These are phyloP conservation scores for Aegotheles bennettii DNA, from an alignment of 2,113 vertebrate species.

Conservation along the genomic window DNA sequence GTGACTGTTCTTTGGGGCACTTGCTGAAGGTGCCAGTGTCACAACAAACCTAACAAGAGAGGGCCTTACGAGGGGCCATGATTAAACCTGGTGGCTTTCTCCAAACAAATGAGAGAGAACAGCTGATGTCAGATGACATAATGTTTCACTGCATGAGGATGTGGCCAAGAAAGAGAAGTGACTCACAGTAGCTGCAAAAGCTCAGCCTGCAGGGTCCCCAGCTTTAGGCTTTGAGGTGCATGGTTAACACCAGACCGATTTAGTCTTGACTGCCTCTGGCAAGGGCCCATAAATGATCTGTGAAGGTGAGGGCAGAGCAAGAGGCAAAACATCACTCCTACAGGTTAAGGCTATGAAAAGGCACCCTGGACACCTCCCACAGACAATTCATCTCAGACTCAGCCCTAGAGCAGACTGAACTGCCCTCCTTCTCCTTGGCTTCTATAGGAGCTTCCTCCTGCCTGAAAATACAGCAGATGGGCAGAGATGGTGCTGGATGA, in stretches of 20 bases:
- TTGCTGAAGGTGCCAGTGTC: not conserved
- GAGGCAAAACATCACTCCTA: not conserved
- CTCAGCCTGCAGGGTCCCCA: not conserved
- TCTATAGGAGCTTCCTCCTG: not conserved
- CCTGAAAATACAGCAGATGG: not conserved
- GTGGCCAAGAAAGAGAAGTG: not conserved
- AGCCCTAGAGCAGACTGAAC: not conserved
- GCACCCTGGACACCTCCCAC: not conserved
- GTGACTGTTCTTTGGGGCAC: not conserved
- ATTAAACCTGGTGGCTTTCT: not conserved
- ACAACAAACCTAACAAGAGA: not conserved
- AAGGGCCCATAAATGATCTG: not conserved
- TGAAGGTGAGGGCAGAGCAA: not conserved
- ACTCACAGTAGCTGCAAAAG: not conserved
- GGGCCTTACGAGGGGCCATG: not conserved
- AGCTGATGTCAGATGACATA: not conserved
- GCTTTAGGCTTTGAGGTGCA: not conserved
- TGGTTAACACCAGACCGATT: not conserved
- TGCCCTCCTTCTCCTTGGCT: accelerated
- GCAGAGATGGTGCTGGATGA: not conserved
- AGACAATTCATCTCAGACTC: not conserved
- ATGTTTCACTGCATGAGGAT: accelerated
- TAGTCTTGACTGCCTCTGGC: not conserved
- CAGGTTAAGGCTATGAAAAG: not conserved
- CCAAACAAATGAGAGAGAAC: not conserved